phyloP scores from a whole-genome alignment of 2,888 invertebrate species.

The Orthosia incerta region DNA sequence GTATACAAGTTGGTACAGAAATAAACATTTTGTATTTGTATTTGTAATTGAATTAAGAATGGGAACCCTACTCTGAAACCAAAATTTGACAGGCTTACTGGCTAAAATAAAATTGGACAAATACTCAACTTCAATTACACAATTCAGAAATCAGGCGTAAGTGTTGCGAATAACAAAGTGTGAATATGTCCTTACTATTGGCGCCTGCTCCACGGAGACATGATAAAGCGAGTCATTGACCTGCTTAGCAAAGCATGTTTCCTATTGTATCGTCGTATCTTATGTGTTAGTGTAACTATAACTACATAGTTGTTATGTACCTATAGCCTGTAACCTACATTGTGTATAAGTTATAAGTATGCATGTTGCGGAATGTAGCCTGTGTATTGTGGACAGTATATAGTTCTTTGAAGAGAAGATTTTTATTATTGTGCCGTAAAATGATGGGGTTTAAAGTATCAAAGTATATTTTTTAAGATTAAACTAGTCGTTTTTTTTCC shows the following conservation, averaged over 20 bases:
- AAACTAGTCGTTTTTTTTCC: too few species aligned
- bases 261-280: constrained; percentile 58
- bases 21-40: too few species aligned
- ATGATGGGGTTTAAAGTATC: background rate
- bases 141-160: too few species aligned
- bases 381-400: background rate
- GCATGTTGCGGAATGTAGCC: constrained; percentile 34
- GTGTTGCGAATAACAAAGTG: constrained; percentile 25
- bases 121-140: too few species aligned
- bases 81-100: too few species aligned
- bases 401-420: background rate
- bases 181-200: constrained; percentile 29
- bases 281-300: constrained; percentile 37
- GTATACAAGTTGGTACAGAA: too few species aligned
- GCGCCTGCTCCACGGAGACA: constrained; percentile 42
- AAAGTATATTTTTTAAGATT: too few species aligned
- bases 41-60: too few species aligned
- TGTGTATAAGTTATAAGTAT: constrained; percentile 21
- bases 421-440: background rate
- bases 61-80: too few species aligned
- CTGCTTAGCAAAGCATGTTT: constrained; percentile 64
- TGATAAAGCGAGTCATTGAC: constrained; percentile 67
- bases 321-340: constrained; percentile 34
- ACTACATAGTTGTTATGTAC: constrained; percentile 1
- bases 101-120: too few species aligned